These are phyloP conservation scores for Lamprologus lemairii DNA, from an alignment of 2,113 vertebrate species.

Conservation along the genomic window DNA sequence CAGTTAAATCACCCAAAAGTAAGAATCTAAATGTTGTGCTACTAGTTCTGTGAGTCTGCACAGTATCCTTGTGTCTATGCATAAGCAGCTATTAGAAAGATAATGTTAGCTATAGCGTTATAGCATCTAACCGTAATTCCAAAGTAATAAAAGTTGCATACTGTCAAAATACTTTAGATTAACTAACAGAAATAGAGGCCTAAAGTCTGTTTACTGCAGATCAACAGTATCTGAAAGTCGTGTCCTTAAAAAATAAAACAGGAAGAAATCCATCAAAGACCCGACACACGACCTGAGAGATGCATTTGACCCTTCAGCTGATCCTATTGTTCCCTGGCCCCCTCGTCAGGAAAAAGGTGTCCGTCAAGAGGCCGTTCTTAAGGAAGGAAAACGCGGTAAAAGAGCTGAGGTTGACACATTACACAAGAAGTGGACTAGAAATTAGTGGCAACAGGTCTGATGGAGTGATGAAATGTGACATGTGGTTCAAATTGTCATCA, in stretches of 20 bases:
- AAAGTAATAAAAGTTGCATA: not conserved
- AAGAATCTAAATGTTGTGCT: not conserved
- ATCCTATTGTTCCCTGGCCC: not conserved
- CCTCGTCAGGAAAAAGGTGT: not conserved
- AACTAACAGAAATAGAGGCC: not conserved
- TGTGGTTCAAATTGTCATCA: not conserved
- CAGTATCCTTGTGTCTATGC: not conserved
- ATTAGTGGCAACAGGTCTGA: not conserved
- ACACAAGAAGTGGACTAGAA: not conserved
- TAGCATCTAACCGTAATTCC: not conserved
- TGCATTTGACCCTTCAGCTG: not conserved
- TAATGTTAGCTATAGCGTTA: not conserved
- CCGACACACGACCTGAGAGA: fast-evolving
- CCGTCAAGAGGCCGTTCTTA: not conserved
- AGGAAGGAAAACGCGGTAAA: not conserved
- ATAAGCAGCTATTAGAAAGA: not conserved
- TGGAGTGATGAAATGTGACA: not conserved
- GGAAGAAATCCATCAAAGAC: not conserved
- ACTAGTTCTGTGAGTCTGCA: not conserved
- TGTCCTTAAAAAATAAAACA: fast-evolving
- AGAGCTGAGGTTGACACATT: not conserved
- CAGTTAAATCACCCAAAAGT: not conserved
- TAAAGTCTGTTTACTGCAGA: fast-evolving
- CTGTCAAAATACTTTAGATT: not conserved
- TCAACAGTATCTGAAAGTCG: fast-evolving